A percentile compares a stretch with the other conserved stretches of the same genome.
phyloP scores from a whole-genome alignment of 2,113 vertebrate species.

The Oryzias woworae region DNA sequence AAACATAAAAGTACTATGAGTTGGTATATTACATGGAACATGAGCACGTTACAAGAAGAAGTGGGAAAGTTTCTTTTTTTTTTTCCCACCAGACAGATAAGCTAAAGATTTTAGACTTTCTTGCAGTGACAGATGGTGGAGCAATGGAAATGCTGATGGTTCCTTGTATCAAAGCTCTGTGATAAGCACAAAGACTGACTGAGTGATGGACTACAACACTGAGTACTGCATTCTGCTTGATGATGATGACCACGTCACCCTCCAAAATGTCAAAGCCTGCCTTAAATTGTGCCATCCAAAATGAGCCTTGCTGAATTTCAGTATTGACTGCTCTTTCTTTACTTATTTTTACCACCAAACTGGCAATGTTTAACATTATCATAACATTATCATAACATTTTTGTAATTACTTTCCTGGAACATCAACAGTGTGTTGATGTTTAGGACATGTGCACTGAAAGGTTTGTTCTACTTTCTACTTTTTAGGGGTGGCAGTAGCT shows the following conservation, averaged over 20 bases:
- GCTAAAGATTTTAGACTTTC: constrained; percentile 12
- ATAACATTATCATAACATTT: no score
- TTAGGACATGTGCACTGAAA: no score
- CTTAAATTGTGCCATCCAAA: constrained; percentile 40
- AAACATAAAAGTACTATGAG: background rate
- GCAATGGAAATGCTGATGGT: constrained; percentile 48
- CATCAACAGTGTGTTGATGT: no score
- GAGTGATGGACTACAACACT: constrained; percentile 49
- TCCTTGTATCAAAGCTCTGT: constrained; percentile 45
- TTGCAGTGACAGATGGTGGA: constrained; percentile 51
- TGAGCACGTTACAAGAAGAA: constrained; percentile 19
- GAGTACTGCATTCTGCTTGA: constrained; percentile 41
- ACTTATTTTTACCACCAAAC: no score
- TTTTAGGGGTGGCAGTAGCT: no score
- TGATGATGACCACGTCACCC: constrained; percentile 56
- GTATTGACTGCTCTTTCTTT: background rate
- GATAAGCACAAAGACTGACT: constrained; percentile 48
- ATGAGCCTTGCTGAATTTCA: constrained; percentile 16
- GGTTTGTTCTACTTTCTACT: no score
- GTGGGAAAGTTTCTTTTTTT: constrained; percentile 36
- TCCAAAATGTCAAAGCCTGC: constrained; percentile 55
- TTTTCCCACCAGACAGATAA: constrained; percentile 6
- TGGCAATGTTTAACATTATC: no score
- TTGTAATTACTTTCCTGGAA: no score
- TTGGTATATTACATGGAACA: constrained; percentile 11